Evolutionary conservation across 1,140 invertebrate species (phyloP).

Genomic region (Palaemon carinicauda): DNA sequence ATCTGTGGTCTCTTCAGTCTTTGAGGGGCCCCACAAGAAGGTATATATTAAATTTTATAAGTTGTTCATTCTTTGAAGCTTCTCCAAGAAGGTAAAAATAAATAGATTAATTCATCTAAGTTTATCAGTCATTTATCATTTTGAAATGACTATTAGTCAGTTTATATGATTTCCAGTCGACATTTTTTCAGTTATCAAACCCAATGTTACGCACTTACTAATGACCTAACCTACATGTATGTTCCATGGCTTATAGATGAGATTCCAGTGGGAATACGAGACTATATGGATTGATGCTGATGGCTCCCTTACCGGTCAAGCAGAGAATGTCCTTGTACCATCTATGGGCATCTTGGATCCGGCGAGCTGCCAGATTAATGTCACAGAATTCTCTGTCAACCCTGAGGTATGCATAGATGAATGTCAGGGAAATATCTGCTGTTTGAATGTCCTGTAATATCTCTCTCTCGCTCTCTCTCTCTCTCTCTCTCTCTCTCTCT

Average conservation of each 20-base stretch:
- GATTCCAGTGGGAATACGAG: conserved; percentile 48
- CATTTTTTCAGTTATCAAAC: not conserved
- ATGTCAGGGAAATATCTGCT: not conserved
- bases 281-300: conserved; percentile 48
- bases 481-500: not conserved
- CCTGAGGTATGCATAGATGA: not conserved
- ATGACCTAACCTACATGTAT: not conserved
- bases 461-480: not conserved
- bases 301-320: conserved; percentile 28
- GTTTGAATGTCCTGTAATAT: not conserved
- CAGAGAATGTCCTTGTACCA: conserved; percentile 30
- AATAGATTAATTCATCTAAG: too few species aligned
- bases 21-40: too few species aligned
- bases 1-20: too few species aligned
- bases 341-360: conserved; percentile 28
- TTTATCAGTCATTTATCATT: too few species aligned
- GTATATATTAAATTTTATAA: too few species aligned
- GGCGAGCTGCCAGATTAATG: not conserved
- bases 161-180: too few species aligned
- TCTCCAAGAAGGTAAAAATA: too few species aligned
- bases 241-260: not conserved
- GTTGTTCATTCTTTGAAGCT: too few species aligned
- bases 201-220: not conserved
- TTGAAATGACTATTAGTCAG: too few species aligned
- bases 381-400: conserved; percentile 21